A percentile compares a stretch with the other conserved stretches of the same genome.
These are phyloP conservation scores for Lasioglossum calceatum DNA, from an alignment of 2,888 invertebrate species.

Conservation along the genomic window DNA sequence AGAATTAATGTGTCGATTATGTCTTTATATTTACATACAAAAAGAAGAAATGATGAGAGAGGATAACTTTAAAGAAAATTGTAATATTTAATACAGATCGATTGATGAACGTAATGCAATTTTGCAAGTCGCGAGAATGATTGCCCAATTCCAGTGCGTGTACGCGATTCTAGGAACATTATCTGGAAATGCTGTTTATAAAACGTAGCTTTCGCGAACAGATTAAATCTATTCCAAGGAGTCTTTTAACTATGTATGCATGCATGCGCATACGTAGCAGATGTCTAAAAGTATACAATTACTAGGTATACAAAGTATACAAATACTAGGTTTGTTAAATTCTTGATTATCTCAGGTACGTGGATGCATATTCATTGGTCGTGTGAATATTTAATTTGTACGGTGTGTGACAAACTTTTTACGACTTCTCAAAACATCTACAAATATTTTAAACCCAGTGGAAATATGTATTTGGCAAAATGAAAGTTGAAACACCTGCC, in stretches of 20 bases:
- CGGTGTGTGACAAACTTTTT: not conserved
- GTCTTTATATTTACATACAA: no score
- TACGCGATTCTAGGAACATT: not conserved
- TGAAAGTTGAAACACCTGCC: not conserved
- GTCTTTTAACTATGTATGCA: not conserved
- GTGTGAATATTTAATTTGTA: not conserved
- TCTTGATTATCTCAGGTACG: not conserved
- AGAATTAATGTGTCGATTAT: no score
- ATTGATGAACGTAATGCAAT: not conserved
- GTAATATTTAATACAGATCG: no score
- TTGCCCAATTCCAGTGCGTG: not conserved
- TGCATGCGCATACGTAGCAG: not conserved
- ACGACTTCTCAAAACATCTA: not conserved
- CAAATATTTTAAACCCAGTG: no score
- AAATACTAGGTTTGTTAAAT: not conserved
- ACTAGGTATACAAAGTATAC: not conserved
- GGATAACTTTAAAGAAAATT: no score
- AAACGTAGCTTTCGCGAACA: not conserved
- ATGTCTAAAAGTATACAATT: not conserved
- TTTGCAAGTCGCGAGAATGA: not conserved
- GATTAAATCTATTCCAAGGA: not conserved
- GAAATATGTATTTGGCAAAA: not conserved
- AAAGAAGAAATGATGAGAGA: no score
- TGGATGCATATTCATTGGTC: not conserved
- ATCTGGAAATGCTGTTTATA: not conserved